Base-by-base conservation (phyloP, 2,888 invertebrate genomes). In the Cynaeus angustus region DNA sequence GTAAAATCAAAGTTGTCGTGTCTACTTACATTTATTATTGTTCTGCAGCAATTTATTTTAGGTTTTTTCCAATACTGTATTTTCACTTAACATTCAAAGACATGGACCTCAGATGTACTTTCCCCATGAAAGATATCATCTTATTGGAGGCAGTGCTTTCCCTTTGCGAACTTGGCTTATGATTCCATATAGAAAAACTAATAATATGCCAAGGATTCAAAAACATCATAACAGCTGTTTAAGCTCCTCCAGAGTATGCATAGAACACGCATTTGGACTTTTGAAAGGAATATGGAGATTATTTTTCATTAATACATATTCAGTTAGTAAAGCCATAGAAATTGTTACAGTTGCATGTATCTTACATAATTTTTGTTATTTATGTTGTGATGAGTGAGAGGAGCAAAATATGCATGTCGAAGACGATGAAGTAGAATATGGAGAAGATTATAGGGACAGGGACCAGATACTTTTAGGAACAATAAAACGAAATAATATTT, bases 321-420 rank as follows among this genome's bases (percentile, higher is more conserved):
- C 68, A 56, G 52, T 72, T 3, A 59, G 53, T 12, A 71, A 73
- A 65, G 43, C 67, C 21, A 43, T 70, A 1, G 73, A 73, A 65
- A 70, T 73, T 41, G 50, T 59, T 0, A 71, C 70, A 0, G 68
- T 66, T 16, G 66, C 66, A 1, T 72, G 72, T 50, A 53, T 72
- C 14, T 52, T 72, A 8, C 68, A 72, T 41, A 71, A 71, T 62
- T 72, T 66, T 43, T 66, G 70, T 48, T 37, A 71, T 9, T 12
- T 62, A 28, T 64, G 64, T 52, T 30, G 26, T 9, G 68, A 68
- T 41, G n/a, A 38, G 10, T 68, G 61, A 62, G 33, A 38, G 3
- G 56, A n/a, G 0, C 41, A 21, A 21, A n/a, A n/a, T n/a, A n/a
- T n/a, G n/a, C n/a, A n/a, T n/a, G n/a, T n/a, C n/a, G n/a, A n/a